A percentile compares a stretch with the other conserved stretches of the same genome.
These are phyloP conservation scores for Venusia cambrica DNA, from an alignment of 2,888 invertebrate species.

Conservation along the genomic window DNA sequence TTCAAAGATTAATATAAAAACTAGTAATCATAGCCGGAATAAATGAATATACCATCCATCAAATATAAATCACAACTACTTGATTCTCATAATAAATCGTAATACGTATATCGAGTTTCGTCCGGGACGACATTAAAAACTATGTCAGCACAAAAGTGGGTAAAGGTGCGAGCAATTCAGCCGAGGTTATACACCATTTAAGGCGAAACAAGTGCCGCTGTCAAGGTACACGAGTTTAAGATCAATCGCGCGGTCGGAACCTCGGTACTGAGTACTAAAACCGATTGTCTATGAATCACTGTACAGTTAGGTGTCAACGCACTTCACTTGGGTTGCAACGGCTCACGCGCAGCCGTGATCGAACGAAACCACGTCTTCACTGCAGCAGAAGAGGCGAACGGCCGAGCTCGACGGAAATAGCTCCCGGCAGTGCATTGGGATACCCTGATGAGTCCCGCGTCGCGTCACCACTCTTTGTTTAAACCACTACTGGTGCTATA, in stretches of 20 bases:
- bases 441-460: conserved; percentile 63
- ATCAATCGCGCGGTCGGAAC: conserved; percentile 58
- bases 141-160: conserved; percentile 67
- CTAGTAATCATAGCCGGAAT: neutral
- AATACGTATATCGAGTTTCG: conserved; percentile 84
- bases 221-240: conserved; percentile 64
- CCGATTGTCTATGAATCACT: conserved; percentile 67
- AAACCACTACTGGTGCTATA: conserved; percentile 38
- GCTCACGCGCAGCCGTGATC: conserved; percentile 58
- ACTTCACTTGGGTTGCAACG: conserved; percentile 61
- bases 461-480: conserved; percentile 48
- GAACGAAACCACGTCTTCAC: conserved; percentile 56
- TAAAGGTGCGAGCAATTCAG: conserved; percentile 64
- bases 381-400: conserved; percentile 67
- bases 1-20: conserved; percentile 11
- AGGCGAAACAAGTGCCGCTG: conserved; percentile 68
- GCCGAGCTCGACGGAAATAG: conserved; percentile 72
- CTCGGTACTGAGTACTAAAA: conserved; percentile 55
- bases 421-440: conserved; percentile 74
- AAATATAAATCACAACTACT: conserved; percentile 84
- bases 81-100: conserved; percentile 85
- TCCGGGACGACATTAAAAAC: conserved; percentile 83
- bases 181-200: conserved; percentile 69
- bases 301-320: conserved; percentile 77
- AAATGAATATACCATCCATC: conserved; percentile 14